These are phyloP conservation scores for Hydra vulgaris DNA, from an alignment of 30 jellyfish, hydroid and myxozoan species.

Conservation along the genomic window DNA sequence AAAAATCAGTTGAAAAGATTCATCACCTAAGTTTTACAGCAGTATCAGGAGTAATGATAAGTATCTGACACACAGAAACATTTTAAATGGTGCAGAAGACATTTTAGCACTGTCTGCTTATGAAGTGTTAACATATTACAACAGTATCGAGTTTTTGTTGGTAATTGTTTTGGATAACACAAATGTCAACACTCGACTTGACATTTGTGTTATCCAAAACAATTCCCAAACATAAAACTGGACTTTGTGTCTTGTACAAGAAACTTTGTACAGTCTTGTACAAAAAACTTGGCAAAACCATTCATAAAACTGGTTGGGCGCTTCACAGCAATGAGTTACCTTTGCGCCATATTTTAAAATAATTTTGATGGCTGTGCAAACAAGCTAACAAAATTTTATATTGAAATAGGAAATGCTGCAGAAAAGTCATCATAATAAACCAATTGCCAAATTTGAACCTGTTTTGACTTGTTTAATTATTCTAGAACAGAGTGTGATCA, in stretches of 20 bases:
- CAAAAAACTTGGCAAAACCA: neutral
- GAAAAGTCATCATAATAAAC: neutral
- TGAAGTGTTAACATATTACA: neutral
- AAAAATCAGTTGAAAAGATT: neutral
- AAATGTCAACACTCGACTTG: neutral
- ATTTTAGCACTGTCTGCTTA: neutral
- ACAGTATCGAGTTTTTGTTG: neutral
- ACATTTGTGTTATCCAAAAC: neutral
- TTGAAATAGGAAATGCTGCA: neutral
- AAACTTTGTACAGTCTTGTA: neutral
- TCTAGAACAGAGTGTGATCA: neutral
- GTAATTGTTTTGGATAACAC: neutral
- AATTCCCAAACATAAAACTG: neutral
- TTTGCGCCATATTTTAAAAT: neutral
- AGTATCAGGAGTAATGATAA: neutral
- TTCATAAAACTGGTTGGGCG: neutral
- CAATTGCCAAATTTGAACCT: neutral
- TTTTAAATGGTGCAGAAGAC: neutral
- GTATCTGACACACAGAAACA: neutral
- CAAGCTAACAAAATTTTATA: neutral
- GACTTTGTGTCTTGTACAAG: neutral
- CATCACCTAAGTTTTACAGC: neutral
- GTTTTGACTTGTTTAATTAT: neutral
- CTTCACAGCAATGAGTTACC: neutral
- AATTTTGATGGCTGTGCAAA: neutral